Conservation (phyloP, 2,797 vertebrate species). For the Oophaga sylvatica region DNA sequence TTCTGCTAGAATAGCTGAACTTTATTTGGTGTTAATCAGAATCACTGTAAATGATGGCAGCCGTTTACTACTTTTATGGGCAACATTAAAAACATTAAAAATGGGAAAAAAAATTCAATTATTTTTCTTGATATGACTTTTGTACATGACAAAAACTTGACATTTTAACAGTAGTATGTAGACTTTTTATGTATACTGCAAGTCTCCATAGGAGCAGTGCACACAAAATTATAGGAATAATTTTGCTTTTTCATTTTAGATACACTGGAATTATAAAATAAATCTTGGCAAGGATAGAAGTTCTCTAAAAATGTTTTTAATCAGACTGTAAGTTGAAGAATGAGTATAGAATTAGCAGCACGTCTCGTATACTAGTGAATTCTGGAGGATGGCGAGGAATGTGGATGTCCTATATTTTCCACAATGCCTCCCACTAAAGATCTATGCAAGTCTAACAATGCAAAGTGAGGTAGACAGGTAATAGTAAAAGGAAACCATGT, state of each 20-base stretch:
- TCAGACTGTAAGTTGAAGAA: not conserved
- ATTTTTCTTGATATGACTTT: too few species aligned
- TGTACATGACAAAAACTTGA: too few species aligned
- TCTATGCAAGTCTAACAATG: not conserved
- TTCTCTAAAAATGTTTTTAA: not conserved
- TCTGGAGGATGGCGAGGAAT: not conserved
- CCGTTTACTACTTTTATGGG: too few species aligned
- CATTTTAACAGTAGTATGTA: too few species aligned
- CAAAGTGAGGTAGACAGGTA: not conserved
- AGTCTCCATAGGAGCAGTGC: not conserved
- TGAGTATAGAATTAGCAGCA: not conserved
- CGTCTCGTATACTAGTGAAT: not conserved
- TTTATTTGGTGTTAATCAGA: too few species aligned
- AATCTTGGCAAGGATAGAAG: not conserved
- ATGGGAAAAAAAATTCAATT: too few species aligned
- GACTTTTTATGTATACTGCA: not conserved
- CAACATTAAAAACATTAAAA: too few species aligned
- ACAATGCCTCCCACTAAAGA: not conserved
- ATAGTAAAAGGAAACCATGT: not conserved
- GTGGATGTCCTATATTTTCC: not conserved
- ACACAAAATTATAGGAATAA: not conserved
- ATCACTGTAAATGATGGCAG: too few species aligned
- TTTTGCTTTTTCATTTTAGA: not conserved
- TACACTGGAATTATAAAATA: not conserved
- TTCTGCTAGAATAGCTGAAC: too few species aligned